A percentile compares a stretch with the other conserved stretches of the same genome.
Conservation (phyloP, 2,797 vertebrate genomes). For the Alca torda region DNA sequence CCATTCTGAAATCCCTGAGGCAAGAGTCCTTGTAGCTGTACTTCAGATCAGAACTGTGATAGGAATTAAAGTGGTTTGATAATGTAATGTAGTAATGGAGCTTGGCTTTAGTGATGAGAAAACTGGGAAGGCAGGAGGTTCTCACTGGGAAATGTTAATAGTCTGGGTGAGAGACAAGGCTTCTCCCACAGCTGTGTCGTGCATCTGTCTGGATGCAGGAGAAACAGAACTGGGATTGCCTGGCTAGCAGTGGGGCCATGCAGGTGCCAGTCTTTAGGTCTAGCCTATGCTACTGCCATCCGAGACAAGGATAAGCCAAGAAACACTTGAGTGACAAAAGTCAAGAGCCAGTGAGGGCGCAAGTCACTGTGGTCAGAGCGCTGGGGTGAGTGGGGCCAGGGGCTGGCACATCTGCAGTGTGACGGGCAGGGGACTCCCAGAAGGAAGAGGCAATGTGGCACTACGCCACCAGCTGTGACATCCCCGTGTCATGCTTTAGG, state of each 20-base stretch:
- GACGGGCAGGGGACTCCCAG: neutral
- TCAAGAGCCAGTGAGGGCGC: neutral
- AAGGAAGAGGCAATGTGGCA: neutral
- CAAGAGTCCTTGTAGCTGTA: neutral
- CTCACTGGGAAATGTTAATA: neutral
- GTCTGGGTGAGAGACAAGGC: neutral
- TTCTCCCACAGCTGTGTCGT: neutral
- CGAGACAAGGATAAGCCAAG: neutral
- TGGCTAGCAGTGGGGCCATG: neutral
- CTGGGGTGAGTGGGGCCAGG: rapidly evolving
- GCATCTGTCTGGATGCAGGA: neutral
- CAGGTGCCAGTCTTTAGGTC: neutral
- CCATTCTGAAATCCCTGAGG: neutral
- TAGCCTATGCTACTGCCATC: neutral
- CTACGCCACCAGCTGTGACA: neutral
- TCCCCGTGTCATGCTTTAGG: neutral
- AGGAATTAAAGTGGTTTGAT: neutral
- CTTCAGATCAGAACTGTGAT: neutral
- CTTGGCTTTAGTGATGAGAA: neutral
- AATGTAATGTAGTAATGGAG: neutral
- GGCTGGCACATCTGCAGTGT: neutral
- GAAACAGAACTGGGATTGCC: neutral
- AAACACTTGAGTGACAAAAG: neutral
- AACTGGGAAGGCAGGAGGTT: neutral
- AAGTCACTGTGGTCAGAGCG: neutral